Base-by-base conservation (phyloP, 2,113 vertebrate species). In the Pimephales promelas region DNA sequence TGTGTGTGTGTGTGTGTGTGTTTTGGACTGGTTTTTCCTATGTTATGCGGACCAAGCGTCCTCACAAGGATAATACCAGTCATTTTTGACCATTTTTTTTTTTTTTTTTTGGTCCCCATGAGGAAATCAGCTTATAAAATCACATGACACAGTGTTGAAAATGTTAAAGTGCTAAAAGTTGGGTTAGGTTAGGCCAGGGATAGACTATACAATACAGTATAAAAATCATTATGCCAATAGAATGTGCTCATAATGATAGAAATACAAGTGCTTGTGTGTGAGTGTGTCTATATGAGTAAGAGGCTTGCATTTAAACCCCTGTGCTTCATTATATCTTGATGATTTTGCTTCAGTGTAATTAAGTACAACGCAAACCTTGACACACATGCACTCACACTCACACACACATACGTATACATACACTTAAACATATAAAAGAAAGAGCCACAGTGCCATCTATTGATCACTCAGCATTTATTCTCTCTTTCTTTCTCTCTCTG, bases 341-440 rank as follows among this genome's bases (percentile, higher is more conserved):
- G 79, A 84, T 77, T 85, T 87, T 85, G 34, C 83, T 77, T 87
- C 74, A 79, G 79, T 83, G 79, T 85, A 82, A 79, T 87, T 87
- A 87, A 84, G 47, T 70, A 66, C 40, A 82, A 66, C 74, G n/a
- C 66, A 78, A 74, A 84, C 72, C 59, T 49, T 68, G 71, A 66
- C 78, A 66, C 10, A 59, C 22, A 68, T 20, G 40, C 54, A 24
- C 34, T 43, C 40, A 45, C 24, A n/a, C 62, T 22, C 18, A 20
- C 9, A 61, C 83, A 79, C 80, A 68, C 77, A 59, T 74, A 52
- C 28, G 11, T 43, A 14, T 59, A 76, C 78, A 57, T 62, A 18
- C 59, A 28, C 61, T 78, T 59, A 20, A 31, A 72, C 61, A 49
- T 20, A 36, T 49, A 22, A 72, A 81, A 40, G 6, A 84, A 62